Percentiles rank a stretch among this genome's conserved stretches.
Conservation (phyloP, 2,797 vertebrate genomes). For the Hephaestus fuliginosus region DNA sequence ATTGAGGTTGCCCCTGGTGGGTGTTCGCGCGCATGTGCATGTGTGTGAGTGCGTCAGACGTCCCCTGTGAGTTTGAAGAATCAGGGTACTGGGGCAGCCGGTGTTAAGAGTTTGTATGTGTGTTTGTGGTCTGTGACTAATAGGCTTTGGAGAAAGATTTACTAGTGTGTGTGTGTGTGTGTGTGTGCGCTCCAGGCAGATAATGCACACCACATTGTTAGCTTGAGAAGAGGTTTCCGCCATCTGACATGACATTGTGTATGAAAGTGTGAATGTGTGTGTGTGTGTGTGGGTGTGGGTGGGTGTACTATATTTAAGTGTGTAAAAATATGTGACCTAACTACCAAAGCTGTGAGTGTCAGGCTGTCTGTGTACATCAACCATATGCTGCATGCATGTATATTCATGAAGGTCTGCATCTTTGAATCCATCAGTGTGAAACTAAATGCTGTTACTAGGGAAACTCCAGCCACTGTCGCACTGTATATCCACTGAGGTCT, state of each 20-base stretch:
- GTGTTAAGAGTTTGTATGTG: constrained; percentile 47
- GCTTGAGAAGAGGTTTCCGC: constrained; percentile 34
- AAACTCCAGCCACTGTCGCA: constrained; percentile 59
- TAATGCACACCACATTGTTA: constrained; percentile 42
- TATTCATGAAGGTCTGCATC: constrained; percentile 62
- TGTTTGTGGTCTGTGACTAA: constrained; percentile 71
- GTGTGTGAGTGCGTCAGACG: constrained; percentile 41
- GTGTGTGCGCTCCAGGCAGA: constrained; percentile 29
- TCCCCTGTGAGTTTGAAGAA: constrained; percentile 64
- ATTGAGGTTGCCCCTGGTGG: constrained; percentile 63
- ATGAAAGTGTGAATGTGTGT: constrained; percentile 3
- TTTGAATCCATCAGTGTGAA: constrained; percentile 50
- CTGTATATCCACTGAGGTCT: constrained; percentile 33
- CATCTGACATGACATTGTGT: constrained; percentile 38
- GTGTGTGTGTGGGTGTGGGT: not conserved
- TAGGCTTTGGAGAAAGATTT: constrained; percentile 47
- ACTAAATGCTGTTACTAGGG: constrained; percentile 69
- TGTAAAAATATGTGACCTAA: constrained; percentile 31
- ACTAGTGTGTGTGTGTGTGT: constrained; percentile 24
- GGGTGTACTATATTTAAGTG: not conserved
- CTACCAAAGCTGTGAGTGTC: constrained; percentile 17
- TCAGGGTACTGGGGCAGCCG: constrained; percentile 74
- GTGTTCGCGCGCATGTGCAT: constrained; percentile 40
- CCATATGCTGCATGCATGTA: constrained; percentile 52
- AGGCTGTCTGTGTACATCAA: not conserved